Conservation (phyloP, 2,797 vertebrate genomes). For the Australoheros facetus region DNA sequence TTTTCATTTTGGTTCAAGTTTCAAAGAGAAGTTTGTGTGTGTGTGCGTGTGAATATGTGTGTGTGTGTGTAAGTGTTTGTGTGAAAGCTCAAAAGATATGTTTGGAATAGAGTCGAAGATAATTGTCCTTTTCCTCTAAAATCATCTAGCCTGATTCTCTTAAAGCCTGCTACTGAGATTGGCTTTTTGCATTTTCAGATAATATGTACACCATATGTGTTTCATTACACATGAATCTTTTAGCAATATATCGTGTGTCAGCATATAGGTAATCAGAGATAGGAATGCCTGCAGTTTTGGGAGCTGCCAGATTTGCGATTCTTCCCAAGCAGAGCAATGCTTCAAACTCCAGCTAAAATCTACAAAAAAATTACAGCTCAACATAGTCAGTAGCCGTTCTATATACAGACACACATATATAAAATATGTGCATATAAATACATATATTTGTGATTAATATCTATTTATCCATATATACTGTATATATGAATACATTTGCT, state of each 20-base stretch:
- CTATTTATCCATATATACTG: slow-evolving; percentile 84
- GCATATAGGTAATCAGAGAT: slow-evolving; percentile 82
- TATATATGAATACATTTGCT: slow-evolving; percentile 84
- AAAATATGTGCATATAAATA: slow-evolving; percentile 89
- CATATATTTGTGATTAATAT: slow-evolving; percentile 86
- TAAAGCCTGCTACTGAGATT: slow-evolving; percentile 82
- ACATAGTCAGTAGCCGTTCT: slow-evolving; percentile 85
- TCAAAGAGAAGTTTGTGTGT: slow-evolving; percentile 76
- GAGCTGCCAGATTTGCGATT: slow-evolving; percentile 89
- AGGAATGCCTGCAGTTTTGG: slow-evolving; percentile 92
- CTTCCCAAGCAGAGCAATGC: slow-evolving; percentile 89
- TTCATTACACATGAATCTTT: slow-evolving; percentile 78
- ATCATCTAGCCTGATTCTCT: slow-evolving; percentile 80
- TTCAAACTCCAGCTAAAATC: slow-evolving; percentile 95
- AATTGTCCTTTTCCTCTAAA: slow-evolving; percentile 79
- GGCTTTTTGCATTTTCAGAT: slow-evolving; percentile 83
- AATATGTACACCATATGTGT: slow-evolving; percentile 80
- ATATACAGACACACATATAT: slow-evolving; percentile 85
- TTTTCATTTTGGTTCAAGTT: slow-evolving; percentile 82
- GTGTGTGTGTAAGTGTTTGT: slow-evolving; percentile 9
- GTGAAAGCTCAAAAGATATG: slow-evolving; percentile 77
- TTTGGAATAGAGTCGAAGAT: slow-evolving; percentile 80
- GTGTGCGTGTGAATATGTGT: slow-evolving; percentile 14
- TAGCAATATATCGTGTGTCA: slow-evolving; percentile 81
- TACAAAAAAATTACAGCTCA: slow-evolving; percentile 97